Percentiles rank a stretch among this genome's conserved stretches.
Evolutionary conservation across 2,888 invertebrate species (phyloP).

Genomic region (Leucophenga maculata): DNA sequence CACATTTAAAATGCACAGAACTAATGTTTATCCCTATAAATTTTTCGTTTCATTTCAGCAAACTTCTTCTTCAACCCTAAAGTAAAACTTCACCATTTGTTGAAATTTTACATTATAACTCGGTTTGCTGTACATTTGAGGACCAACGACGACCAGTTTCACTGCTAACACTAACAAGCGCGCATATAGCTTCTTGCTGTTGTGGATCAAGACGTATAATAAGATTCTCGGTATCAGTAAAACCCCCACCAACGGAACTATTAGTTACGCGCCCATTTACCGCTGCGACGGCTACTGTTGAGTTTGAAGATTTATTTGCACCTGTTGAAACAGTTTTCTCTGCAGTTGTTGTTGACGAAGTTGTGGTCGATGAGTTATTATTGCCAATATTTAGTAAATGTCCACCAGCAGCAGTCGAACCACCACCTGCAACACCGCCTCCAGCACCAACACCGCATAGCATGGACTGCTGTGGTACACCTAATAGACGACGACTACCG

Average conservation of each 20-base stretch:
- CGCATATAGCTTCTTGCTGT: conserved; percentile 43
- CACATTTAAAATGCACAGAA: background rate
- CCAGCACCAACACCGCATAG: conserved; percentile 20
- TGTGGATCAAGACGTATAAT: conserved; percentile 52
- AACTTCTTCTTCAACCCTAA: background rate
- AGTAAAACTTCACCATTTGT: background rate
- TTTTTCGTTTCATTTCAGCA: background rate
- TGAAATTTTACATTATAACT: conserved; percentile 44
- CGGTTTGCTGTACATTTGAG: conserved; percentile 49
- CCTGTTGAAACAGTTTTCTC: conserved; percentile 54
- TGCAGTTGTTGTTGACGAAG: conserved; percentile 56
- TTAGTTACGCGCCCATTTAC: conserved; percentile 43
- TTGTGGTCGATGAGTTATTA: conserved; percentile 61
- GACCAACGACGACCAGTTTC: conserved; percentile 39
- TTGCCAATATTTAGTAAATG: conserved; percentile 48
- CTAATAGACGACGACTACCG: conserved; percentile 55
- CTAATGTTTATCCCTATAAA: conserved; percentile 2
- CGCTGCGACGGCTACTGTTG: conserved; percentile 11
- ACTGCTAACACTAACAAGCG: background rate
- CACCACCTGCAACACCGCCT: conserved; percentile 23
- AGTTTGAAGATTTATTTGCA: conserved; percentile 50
- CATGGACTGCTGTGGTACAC: conserved; percentile 32
- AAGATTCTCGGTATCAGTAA: conserved; percentile 42
- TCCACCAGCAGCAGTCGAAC: conserved; percentile 32
- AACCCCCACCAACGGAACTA: background rate